phyloP scores from a whole-genome alignment of 2,797 vertebrate genomes.

The Cuculus canorus region DNA sequence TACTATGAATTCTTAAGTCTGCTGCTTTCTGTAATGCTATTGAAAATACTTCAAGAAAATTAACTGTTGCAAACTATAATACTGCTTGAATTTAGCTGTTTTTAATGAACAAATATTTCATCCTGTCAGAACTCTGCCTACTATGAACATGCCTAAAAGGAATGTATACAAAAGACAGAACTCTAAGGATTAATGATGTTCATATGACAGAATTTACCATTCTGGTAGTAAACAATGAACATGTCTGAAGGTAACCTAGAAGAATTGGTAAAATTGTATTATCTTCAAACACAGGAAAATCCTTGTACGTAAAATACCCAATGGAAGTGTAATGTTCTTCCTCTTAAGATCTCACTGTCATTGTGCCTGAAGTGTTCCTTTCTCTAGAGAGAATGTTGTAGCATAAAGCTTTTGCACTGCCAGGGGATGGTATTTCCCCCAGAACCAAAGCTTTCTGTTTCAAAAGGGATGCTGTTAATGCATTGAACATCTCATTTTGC shows the following conservation, averaged over 20 bases:
- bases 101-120: not conserved
- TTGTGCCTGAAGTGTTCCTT: not conserved
- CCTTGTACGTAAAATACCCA: not conserved
- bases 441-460: not conserved
- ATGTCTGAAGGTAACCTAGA: not conserved
- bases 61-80: not conserved
- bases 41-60: not conserved
- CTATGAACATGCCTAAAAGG: not conserved
- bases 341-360: not conserved
- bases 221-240: not conserved
- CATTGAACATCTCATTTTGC: not conserved
- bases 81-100: not conserved
- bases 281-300: not conserved
- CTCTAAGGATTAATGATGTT: not conserved
- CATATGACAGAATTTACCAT: not conserved
- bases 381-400: not conserved
- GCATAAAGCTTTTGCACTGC: not conserved
- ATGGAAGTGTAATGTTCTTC: not conserved
- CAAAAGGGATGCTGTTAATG: not conserved
- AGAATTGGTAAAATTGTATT: not conserved
- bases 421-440: not conserved
- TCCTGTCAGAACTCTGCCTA: not conserved
- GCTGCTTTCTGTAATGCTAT: not conserved
- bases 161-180: not conserved
- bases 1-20: not conserved